phyloP scores from a whole-genome alignment of 2,797 vertebrate species.

The Antrozous pallidus region DNA sequence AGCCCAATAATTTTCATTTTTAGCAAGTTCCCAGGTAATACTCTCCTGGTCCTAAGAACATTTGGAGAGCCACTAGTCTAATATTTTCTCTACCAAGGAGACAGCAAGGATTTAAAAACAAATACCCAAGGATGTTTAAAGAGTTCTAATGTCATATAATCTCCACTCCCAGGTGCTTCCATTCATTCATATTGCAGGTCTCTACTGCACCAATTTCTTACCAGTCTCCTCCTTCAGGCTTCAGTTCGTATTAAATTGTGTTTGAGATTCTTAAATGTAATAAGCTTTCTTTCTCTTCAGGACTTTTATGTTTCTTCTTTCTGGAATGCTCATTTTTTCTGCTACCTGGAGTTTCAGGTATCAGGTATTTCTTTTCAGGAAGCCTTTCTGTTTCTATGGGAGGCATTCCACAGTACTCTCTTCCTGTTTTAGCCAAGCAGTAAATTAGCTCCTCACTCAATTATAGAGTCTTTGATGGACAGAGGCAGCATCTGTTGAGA shows the following conservation, averaged over 20 bases:
- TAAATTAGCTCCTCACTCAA: no score
- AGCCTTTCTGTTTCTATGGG: neutral
- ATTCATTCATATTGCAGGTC: neutral
- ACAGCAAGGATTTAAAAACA: neutral
- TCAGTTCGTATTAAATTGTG: neutral
- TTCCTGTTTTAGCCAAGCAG: neutral
- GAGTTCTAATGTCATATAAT: neutral
- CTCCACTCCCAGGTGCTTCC: neutral
- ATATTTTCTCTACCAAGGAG: neutral
- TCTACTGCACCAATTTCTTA: neutral
- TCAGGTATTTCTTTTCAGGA: neutral
- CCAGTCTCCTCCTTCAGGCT: neutral
- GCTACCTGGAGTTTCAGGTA: neutral
- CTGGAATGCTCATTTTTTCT: neutral
- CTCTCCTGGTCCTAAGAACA: no score
- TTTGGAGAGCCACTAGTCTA: neutral
- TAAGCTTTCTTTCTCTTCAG: neutral
- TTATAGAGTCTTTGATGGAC: no score
- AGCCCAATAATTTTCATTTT: no score
- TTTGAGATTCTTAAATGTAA: neutral
- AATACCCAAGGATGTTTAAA: neutral
- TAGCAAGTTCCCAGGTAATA: no score
- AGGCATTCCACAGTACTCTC: fast-evolving
- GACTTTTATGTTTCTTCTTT: neutral
- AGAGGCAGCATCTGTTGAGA: neutral